Evolutionary conservation across 2,113 vertebrate species (phyloP), one percentile per base, ranked within the genome.

Genomic region (Motacilla alba): DNA sequence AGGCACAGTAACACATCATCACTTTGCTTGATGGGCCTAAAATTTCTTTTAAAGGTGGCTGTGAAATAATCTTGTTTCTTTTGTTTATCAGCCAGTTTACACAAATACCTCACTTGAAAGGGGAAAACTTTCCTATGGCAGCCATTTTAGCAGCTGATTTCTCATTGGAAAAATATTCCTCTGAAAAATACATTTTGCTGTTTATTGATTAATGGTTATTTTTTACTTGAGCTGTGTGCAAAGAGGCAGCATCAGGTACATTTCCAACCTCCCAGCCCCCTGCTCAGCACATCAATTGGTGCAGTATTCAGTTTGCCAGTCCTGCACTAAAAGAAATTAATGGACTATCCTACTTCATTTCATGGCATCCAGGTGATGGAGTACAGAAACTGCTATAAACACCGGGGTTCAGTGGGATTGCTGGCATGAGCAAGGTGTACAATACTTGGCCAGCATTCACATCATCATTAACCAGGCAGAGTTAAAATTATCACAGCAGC

Each of bases 51-150:
- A 67, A 77, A 68, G 14, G 10, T n/a, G 9, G 58, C 43, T 77
- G 74, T 56, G 7, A 90, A 93, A 72, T 83, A 90, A 66, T 41
- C 50, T 90, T 86, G 39, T 66, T 88, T 89, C 70, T 92, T 87
- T 91, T 93, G 64, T 93, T 97, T 95, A 93, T 90, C 79, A 94
- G 64, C 66, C 44, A 67, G 23, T 56, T 94, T 84, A 83, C 67
- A 87, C 41, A 70, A 77, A 85, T 50, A 77, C 67, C 28, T 94
- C 78, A n/a, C 93, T 74, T 62, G 58, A 93, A 87, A 74, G 5
- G 59, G 63, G 50, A 81, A 93, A 87, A 21, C 16, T 87, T 74
- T 50, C 41, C 13, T n/a, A 4, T 44, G 43, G 41, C 27, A 82
- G 72, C 66, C 83, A 19, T 87, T 96, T 95, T 68, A 78, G 58